phyloP scores from a whole-genome alignment of 1,140 invertebrate species.

The Drosophila mauritiana region DNA sequence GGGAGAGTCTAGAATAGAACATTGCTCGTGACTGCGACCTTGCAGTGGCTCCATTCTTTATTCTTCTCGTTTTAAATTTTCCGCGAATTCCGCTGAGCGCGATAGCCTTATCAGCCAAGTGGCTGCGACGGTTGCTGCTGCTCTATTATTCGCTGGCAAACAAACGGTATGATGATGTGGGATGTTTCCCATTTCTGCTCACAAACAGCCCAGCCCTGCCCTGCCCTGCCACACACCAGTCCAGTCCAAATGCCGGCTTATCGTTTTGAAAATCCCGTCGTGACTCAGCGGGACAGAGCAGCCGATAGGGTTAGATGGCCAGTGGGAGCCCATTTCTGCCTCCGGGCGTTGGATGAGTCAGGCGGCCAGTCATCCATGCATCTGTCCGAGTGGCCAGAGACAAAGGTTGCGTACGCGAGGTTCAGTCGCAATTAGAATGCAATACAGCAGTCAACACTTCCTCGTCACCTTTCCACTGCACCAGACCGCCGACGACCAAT shows the following conservation, averaged over 20 bases:
- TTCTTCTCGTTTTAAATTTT: neutral
- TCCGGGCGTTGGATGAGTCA: constrained; percentile 15
- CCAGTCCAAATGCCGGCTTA: constrained; percentile 11
- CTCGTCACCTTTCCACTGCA: neutral
- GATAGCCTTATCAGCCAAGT: constrained; percentile 44
- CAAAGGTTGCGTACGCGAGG: neutral
- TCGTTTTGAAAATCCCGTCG: constrained; percentile 6
- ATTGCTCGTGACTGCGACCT: constrained; percentile 19
- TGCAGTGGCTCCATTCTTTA: constrained; percentile 10
- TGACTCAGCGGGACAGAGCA: constrained; percentile 18
- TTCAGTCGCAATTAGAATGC: neutral
- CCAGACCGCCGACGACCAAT: too few species aligned
- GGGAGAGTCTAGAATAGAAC: neutral
- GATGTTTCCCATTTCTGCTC: neutral
- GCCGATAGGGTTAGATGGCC: constrained; percentile 3
- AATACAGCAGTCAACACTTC: too few species aligned
- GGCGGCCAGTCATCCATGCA: constrained; percentile 7
- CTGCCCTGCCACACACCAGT: too few species aligned
- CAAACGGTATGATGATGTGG: constrained; percentile 9
- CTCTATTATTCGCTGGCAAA: constrained; percentile 45
- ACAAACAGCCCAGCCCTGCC: neutral
- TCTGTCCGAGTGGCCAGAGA: neutral
- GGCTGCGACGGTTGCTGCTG: neutral
- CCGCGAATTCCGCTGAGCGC: constrained; percentile 5
- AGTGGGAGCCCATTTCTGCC: neutral